Base-by-base conservation (phyloP, 1,140 invertebrate species). In the Diprion similis region DNA sequence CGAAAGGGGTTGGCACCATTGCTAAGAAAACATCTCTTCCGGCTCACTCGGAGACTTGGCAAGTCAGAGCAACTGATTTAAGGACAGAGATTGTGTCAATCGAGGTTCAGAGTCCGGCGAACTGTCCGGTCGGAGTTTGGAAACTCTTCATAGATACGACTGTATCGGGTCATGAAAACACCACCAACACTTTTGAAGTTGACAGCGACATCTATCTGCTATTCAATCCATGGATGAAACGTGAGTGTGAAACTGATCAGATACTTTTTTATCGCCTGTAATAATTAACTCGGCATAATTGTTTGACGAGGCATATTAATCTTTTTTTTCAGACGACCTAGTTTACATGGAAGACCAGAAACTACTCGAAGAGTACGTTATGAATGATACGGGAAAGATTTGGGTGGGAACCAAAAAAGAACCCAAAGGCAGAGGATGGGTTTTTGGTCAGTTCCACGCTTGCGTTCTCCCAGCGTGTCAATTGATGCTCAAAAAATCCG, bases 171-270 rank as follows among this genome's bases (percentile, higher is more conserved):
- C 73, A 46, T 8, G 69, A 72, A 13, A 69, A 51, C 37, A 24
- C 66, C 1, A 66, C 75, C 0, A 78, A 59, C 13, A 48, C 85
- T 17, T 89, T 86, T 73, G 86, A 90, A 75, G 89, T 89, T 68
- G 87, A 91, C 15, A 89, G 91, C 72, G 91, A 90, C n/a, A 83
- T 94, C 19, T 95, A 93, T 82, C 87, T 95, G 11, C 86, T 94
- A 4, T 94, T 94, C 84, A 95, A 95, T 83, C 92, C 94, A 15
- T 94, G 93, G 93, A 90, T 90, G 78, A 88, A 90, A 88, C 91
- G 94, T 94, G 86, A 86, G 83, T 76, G 10, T 68, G 24, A 71
- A 66, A 4, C 37, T 15, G 15, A 68, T 17, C 15, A 68, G 18
- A 71, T 45, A 71, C 4, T 13, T 8, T 11, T 71, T 8, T 13